Evolutionary conservation across 2,797 vertebrate species (phyloP).

Genomic region (Acrossocheilus fasciatus): DNA sequence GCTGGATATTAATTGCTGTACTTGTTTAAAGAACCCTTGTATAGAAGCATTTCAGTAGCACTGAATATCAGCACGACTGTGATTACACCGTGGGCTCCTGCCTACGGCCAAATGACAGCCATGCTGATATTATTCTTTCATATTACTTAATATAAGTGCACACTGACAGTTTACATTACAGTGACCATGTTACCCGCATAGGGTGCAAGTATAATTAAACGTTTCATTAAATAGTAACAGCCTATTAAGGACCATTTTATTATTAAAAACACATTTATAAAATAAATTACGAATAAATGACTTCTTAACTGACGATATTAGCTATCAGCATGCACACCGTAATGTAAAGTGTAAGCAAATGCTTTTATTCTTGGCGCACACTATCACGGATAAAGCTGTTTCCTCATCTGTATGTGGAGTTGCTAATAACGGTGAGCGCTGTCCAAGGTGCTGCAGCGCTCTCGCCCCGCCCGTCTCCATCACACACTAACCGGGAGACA

Average conservation of each 20-base stretch:
- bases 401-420: slow-evolving; percentile 41
- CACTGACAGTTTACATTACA: background rate
- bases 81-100: slow-evolving; percentile 1
- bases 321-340: background rate
- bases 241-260: background rate
- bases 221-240: background rate
- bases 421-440: slow-evolving; percentile 59
- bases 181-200: background rate
- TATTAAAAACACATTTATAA: background rate
- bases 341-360: background rate
- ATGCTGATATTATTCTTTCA: background rate
- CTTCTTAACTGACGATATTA: background rate
- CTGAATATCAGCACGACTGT: background rate
- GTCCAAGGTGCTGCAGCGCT: slow-evolving; percentile 79
- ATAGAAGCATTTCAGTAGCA: background rate
- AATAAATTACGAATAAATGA: background rate
- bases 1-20: background rate
- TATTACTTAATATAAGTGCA: background rate
- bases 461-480: slow-evolving; percentile 74
- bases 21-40: background rate
- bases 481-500: slow-evolving; percentile 62
- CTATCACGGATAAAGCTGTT: slow-evolving; percentile 1
- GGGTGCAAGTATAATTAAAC: background rate
- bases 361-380: slow-evolving; percentile 7
- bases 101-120: background rate